phyloP scores from a whole-genome alignment of 2,113 vertebrate species.

The Corythornis cristatus region DNA sequence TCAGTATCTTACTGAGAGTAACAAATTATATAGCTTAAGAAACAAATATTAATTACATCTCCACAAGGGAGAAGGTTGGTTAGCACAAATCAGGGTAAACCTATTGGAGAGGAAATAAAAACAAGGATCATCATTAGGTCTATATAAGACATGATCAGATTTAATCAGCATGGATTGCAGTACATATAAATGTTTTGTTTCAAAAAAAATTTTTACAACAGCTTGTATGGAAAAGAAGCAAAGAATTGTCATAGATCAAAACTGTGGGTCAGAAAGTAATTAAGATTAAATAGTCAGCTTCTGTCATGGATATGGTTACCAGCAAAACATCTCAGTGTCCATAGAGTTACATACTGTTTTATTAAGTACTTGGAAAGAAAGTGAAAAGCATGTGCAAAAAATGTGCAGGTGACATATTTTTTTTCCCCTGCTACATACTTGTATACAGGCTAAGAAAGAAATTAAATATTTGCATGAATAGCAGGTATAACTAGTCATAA shows the following conservation, averaged over 20 bases:
- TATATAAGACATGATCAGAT: neutral
- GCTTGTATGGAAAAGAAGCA: neutral
- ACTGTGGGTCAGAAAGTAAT: neutral
- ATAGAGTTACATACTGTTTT: neutral
- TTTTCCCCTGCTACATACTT: neutral
- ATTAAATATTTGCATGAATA: neutral
- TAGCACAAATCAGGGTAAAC: neutral
- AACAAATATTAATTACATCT: neutral
- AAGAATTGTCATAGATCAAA: neutral
- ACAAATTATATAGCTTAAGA: neutral
- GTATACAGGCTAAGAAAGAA: neutral
- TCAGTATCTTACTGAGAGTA: neutral
- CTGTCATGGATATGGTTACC: neutral
- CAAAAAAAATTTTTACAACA: neutral
- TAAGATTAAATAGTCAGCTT: neutral
- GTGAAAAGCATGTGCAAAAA: conserved; percentile 5
- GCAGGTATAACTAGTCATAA: neutral
- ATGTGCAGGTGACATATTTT: neutral
- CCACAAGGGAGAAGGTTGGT: neutral
- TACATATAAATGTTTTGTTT: neutral
- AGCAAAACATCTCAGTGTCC: neutral
- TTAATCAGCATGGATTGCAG: neutral
- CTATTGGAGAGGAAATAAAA: neutral
- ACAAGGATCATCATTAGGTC: neutral
- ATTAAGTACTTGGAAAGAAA: neutral